Conservation (phyloP, 2,113 vertebrate species). For the Mastomys natalensis region DNA sequence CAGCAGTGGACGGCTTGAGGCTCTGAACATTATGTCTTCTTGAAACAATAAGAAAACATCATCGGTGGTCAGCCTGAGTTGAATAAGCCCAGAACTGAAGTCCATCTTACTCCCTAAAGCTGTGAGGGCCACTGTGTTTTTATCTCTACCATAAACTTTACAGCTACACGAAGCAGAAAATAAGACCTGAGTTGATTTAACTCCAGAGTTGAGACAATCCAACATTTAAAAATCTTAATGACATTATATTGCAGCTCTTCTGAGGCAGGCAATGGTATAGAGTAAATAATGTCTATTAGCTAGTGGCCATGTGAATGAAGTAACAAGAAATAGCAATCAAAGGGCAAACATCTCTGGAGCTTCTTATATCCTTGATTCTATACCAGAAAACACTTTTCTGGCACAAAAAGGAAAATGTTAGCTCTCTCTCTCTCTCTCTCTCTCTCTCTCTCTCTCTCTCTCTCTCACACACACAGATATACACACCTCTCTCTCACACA, state of each 20-base stretch:
- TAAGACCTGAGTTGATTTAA: neutral
- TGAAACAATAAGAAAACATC: neutral
- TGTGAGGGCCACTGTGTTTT: neutral
- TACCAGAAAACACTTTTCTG: neutral
- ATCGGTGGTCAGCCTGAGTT: neutral
- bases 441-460: too few species aligned
- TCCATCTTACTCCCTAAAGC: neutral
- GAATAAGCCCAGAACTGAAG: slow-evolving; percentile 23
- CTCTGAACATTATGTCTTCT: slow-evolving; percentile 21
- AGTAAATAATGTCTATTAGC: neutral
- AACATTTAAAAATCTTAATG: neutral
- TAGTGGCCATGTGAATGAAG: neutral
- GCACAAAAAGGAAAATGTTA: neutral
- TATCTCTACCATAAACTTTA: neutral
- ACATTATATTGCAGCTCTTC: neutral
- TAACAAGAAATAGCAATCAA: neutral
- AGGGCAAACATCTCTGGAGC: neutral
- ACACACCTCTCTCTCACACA: too few species aligned
- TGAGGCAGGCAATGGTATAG: neutral
- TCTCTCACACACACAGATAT: too few species aligned
- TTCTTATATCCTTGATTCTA: neutral
- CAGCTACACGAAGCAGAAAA: neutral
- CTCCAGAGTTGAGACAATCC: neutral
- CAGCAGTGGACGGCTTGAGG: neutral
- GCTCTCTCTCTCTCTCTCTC: too few species aligned